These are phyloP conservation scores for Ophion ellenae DNA, from an alignment of 2,888 invertebrate species.

Conservation along the genomic window DNA sequence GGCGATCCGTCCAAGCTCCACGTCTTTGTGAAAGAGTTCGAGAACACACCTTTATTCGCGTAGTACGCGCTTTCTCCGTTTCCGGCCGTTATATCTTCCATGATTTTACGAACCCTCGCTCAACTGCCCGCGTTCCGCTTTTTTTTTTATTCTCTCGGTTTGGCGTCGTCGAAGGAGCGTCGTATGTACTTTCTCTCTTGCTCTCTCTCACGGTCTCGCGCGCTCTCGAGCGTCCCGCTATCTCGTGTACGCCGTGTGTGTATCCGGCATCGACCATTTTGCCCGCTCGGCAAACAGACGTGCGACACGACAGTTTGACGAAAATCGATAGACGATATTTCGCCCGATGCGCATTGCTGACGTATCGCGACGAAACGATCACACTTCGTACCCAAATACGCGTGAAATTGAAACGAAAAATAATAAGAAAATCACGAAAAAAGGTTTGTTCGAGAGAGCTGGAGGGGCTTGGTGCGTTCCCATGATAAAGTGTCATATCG, in stretches of 20 bases:
- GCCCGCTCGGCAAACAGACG: slow-evolving; percentile 32
- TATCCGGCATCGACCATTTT: slow-evolving; percentile 38
- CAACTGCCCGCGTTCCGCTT: background rate
- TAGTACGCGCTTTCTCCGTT: background rate
- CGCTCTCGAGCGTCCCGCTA: slow-evolving; percentile 1
- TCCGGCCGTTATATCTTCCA: background rate
- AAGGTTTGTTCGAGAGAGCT: background rate
- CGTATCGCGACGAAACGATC: background rate
- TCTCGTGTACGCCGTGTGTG: background rate
- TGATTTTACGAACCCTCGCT: slow-evolving; percentile 29
- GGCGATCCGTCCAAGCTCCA: background rate
- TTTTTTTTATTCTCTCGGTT: slow-evolving; percentile 26
- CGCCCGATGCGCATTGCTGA: slow-evolving; percentile 32
- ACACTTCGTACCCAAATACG: background rate
- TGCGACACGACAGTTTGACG: slow-evolving; percentile 1
- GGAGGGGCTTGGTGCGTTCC: background rate
- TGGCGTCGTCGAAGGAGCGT: slow-evolving; percentile 13
- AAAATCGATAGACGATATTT: slow-evolving; percentile 38
- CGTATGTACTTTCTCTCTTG: background rate
- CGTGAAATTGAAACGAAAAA: background rate
- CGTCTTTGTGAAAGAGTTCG: background rate
- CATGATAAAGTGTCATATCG: slow-evolving; percentile 47
- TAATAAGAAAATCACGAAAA: background rate
- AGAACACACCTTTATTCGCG: background rate
- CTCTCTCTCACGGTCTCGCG: background rate